Base-by-base conservation (phyloP, 2,888 invertebrate species). In the Macrosoma leucophasiata region DNA sequence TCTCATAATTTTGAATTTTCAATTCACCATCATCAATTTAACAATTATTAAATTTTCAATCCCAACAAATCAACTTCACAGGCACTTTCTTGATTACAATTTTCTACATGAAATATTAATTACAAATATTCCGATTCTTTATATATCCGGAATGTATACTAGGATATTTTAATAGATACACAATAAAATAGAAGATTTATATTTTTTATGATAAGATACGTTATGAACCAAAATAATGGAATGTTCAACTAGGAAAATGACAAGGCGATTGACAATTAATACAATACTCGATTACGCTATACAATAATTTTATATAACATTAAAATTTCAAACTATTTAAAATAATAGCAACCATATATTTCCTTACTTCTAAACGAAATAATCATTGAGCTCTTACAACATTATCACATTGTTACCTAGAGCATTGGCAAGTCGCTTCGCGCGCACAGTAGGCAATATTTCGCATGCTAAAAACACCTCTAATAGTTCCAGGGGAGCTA, bases 371-470 rank as follows among this genome's bases (percentile, higher is more conserved):
- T 66, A 62, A 52, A 52, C 52, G 54, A 46, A 57, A 62, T 59
- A 63, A 66, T 59, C 55, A 62, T 77, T 76, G 79, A 79, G 78
- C 77, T 72, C 67, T 58, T 63, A 67, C 43, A 56, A 58, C 52
- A 58, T 63, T 78, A 76, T 77, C 75, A 77, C 75, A 76, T 70
- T 60, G 55, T 57, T 61, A 51, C 42, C 51, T 58, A 63, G 62
- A 65, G 48, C 62, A 60, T 64, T 67, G 77, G 76, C 75, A 76
- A 79, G 72, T 62, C 52, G 60, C 55, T 56, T 55, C 41, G 52
- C 62, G 66, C 72, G 71, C 66, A 65, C 64, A 52, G 64, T 72
- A 77, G 79, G 79, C 77, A 77, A 76, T 59, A 55, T 55, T 31
- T 29, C 29, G 5, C 8, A 25, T n/a, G n/a, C n/a, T n/a, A n/a